Percentiles rank a stretch among this genome's conserved stretches.
Conservation (phyloP, 2,113 vertebrate genomes). For the Paramisgurnus dabryanus region DNA sequence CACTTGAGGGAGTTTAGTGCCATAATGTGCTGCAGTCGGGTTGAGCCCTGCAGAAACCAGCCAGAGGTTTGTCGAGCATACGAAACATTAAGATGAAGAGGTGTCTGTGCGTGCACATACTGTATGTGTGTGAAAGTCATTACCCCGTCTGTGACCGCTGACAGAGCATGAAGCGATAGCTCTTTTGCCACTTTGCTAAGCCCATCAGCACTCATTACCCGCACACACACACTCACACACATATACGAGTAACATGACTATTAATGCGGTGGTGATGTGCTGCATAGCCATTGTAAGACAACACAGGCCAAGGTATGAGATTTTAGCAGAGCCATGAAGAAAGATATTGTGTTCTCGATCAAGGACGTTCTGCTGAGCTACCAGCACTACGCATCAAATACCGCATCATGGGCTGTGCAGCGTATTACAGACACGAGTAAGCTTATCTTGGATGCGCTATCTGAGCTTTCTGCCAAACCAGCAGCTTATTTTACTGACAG, state of each 20-base stretch:
- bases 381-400: background rate
- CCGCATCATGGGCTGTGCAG: background rate
- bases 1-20: slow-evolving; percentile 33
- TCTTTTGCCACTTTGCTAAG: slow-evolving; percentile 49
- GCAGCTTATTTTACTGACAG: background rate
- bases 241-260: slow-evolving; percentile 11
- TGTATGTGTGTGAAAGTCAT: slow-evolving; percentile 19
- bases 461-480: background rate
- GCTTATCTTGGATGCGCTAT: slow-evolving; percentile 6
- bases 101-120: background rate
- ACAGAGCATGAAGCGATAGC: slow-evolving; percentile 34
- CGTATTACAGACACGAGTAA: background rate
- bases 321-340: slow-evolving; percentile 24
- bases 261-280: slow-evolving; percentile 17
- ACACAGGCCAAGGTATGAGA: background rate
- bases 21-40: slow-evolving; percentile 24
- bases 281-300: slow-evolving; percentile 2
- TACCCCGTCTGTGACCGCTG: slow-evolving; percentile 48
- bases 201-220: slow-evolving; percentile 44
- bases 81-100: slow-evolving; percentile 17
- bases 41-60: slow-evolving; percentile 15
- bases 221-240: background rate
- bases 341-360: slow-evolving; percentile 29
- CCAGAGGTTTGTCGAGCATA: slow-evolving; percentile 10
- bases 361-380: slow-evolving; percentile 21